Base-by-base conservation (phyloP, 92 coral and sea anemone genomes). In the Nematostella vectensis region DNA sequence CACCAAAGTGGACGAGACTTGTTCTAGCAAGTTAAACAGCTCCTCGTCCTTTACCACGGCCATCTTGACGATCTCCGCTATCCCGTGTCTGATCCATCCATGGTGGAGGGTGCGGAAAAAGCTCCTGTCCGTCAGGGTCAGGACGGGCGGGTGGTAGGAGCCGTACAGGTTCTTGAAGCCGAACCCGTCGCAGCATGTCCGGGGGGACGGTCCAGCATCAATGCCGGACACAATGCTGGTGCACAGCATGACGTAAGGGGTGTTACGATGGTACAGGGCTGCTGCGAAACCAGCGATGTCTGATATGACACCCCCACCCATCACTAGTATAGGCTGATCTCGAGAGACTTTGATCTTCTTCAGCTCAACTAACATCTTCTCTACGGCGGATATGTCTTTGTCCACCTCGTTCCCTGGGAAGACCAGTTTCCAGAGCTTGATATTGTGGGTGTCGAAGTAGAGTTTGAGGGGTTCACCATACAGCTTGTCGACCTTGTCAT, bases 121-220 rank as follows among this genome's bases (percentile, higher is more conserved):
- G 31, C 59, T 50, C 38, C 85, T 57, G 29, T 78, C 85, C 1
- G 74, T 72, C 19, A 78, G 42, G 22, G 85, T 78, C 6, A 78
- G 75, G 9, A 78, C 67, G 2, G 85, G 85, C 3, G 85, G 85
- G 31, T 78, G 85, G 31, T 78, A 78, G 45, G 75, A 61, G n/a
- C 85, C 85, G 61, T 72, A 78, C 57, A 78, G 80, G 59, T 78
- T 78, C 67, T 78, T 78, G 60, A 72, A 71, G 13, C 73, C 75
- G 31, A 78, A 78, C 3, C 85, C 85, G 50, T 78, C 85, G 23
- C 85, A 78, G 9, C 85, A 66, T 21, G 80, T 78, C 19, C 85
- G 85, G 11, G 85, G 85, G 8, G 79, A 71, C 20, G 79, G 85
- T 0, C 85, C 85, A 24, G 85, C 85, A 47, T 78, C 85, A 27